A percentile compares a stretch with the other conserved stretches of the same genome.
Conservation (phyloP, 37 sponge, comb jelly and placozoan species). For the Eunapius fragilis region DNA sequence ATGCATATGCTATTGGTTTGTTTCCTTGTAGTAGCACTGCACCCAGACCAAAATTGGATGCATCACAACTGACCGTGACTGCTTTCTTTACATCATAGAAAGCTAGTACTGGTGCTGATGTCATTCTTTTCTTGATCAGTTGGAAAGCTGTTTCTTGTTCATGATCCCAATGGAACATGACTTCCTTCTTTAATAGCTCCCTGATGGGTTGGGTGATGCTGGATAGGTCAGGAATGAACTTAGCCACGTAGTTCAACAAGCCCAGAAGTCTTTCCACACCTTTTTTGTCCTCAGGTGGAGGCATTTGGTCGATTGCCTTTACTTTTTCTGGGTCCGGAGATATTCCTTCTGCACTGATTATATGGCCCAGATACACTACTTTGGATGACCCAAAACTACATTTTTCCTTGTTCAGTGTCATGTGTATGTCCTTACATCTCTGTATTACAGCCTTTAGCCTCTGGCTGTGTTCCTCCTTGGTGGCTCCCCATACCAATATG, state of each 20-base stretch:
- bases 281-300: constrained; percentile 12
- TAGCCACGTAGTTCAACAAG: constrained; percentile 40
- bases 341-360: constrained; percentile 37
- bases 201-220: constrained; percentile 11
- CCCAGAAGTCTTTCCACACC: constrained; percentile 43
- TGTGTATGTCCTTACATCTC: background rate
- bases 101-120: constrained; percentile 3
- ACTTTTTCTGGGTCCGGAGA: constrained; percentile 59
- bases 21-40: constrained; percentile 29
- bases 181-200: constrained; percentile 27
- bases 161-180: constrained; percentile 27
- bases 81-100: constrained; percentile 2
- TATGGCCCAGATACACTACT: constrained; percentile 40
- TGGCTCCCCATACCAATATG: too few species aligned
- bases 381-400: constrained; percentile 1
- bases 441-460: too few species aligned
- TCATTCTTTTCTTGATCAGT: background rate
- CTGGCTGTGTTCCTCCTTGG: too few species aligned
- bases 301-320: constrained; percentile 34
- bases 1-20: constrained; percentile 30
- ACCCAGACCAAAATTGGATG: constrained; percentile 24
- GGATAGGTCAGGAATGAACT: constrained; percentile 50
- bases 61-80: constrained; percentile 7
- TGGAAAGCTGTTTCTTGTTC: background rate
- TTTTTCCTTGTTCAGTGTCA: constrained; percentile 34